Evolutionary conservation across 2,888 invertebrate genomes (phyloP), one percentile per base, ranked within the genome.

Genomic region (Platerodrilus igneus): DNA sequence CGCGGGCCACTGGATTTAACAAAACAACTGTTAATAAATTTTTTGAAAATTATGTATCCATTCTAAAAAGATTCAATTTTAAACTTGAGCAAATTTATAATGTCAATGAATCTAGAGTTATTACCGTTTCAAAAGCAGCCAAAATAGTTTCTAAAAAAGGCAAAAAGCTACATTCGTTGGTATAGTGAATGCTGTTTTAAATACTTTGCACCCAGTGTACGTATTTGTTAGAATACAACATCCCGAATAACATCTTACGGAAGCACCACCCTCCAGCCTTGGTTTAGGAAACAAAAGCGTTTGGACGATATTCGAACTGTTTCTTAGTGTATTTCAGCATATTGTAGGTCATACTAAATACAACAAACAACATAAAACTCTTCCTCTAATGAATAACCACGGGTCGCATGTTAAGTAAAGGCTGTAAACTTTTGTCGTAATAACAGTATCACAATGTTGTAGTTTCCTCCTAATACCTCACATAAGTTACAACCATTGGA

Each of bases 401-500:
- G n/a, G n/a, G n/a, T n/a, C n/a, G n/a, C n/a, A n/a, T n/a, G n/a
- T n/a, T n/a, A n/a, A n/a, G n/a, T n/a, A n/a, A 22, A 4, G 3
- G 50, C 42, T 16, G 38, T 55, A 13, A 20, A 53, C 35, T 48
- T 51, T 53, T 52, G 53, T 16, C 56, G 54, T 45, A 56, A 56
- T 33, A 53, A 59, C 48, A 60, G 62, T 4, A 53, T 66, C 22
- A 40, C 56, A 15, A 29, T 60, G 29, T 37, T 63, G 14, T 55
- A 59, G 3, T 57, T 66, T 36, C 59, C 62, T 10, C 62, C 60
- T 5, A n/a, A n/a, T n/a, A n/a, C n/a, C n/a, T n/a, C n/a, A n/a
- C n/a, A n/a, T n/a, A n/a, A n/a, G n/a, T n/a, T 60, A 64, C 33
- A 64, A 45, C 62, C 62, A 9, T 36, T 61, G 13, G 58, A 56